Base-by-base conservation (phyloP, 2,888 invertebrate species). In the Endomychus coccineus region DNA sequence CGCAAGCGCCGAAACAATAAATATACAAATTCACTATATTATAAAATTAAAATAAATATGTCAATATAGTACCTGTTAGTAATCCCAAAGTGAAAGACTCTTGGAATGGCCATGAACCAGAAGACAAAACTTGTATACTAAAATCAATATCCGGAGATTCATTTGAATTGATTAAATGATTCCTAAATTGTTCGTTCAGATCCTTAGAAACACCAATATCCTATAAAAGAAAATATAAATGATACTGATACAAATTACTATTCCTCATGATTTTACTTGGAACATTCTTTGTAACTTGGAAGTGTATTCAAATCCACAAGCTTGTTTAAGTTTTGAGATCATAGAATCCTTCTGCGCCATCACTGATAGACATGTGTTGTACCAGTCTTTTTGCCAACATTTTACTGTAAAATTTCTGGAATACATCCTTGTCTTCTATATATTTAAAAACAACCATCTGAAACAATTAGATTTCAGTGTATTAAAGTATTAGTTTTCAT, bases 361-460 rank as follows among this genome's bases (percentile, higher is more conserved):
- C 98, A 55, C 92, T 94, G 21, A 97, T 96, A 2, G 96, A 96
- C 80, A 95, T 89, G 61, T 97, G 95, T 59, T 90, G 90, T 2
- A 98, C 97, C 50, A 98, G 75, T 40, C 98, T 78, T 69, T 97
- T 97, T 22, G 97, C 97, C 52, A 99, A 72, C 95, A 97, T 95
- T 74, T 97, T 98, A 62, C 94, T 94, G 70, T 98, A 98, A 68
- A 97, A 98, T 71, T 96, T 97, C 70, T 98, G 97, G 74, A 97
- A 99, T 35, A 98, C 97, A 66, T 98, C 98, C 68, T 98, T 99
- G 69, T 98, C 97, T 67, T 97, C 97, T 46, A 98, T 94, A 66
- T 98, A 98, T 69, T 97, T 97, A 70, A 98, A 98, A 35, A 97
- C 96, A 46, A 97, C 89, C 96, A 98, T 97, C 88, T 90, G 67